phyloP scores from a whole-genome alignment of 2,797 vertebrate species.

The Vultur gryphus region DNA sequence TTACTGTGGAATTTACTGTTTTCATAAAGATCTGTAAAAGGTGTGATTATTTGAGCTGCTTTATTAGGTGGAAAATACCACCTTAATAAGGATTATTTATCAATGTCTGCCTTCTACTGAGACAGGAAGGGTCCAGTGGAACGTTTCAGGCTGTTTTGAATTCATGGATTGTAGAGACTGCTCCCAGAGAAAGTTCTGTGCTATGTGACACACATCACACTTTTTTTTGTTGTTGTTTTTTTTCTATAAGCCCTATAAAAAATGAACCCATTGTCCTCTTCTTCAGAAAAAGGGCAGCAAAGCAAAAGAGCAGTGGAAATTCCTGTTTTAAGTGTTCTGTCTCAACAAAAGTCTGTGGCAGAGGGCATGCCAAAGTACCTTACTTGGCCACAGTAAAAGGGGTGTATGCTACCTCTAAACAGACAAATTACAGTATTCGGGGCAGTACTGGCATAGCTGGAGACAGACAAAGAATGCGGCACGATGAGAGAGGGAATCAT shows the following conservation, averaged over 20 bases:
- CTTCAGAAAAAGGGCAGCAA: background rate
- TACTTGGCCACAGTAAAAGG: background rate
- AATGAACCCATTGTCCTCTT: background rate
- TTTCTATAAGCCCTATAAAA: background rate
- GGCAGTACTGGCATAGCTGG: background rate
- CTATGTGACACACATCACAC: accelerated
- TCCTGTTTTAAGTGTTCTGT: background rate
- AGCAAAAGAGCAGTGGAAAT: background rate
- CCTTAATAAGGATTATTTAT: background rate
- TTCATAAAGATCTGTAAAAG: background rate
- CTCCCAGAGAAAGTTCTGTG: background rate
- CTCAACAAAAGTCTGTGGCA: background rate
- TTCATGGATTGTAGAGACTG: background rate
- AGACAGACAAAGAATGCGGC: background rate
- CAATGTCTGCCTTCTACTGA: background rate
- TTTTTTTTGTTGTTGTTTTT: too few species aligned
- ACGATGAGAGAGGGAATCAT: background rate
- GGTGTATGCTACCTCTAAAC: background rate
- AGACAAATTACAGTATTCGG: background rate
- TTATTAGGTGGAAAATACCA: background rate
- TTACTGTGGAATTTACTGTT: background rate
- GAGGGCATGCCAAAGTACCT: background rate
- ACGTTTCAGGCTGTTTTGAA: background rate
- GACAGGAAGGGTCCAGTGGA: background rate
- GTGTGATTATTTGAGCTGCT: background rate